phyloP scores from a whole-genome alignment of 2,113 vertebrate genomes.

The Tor tambroides region DNA sequence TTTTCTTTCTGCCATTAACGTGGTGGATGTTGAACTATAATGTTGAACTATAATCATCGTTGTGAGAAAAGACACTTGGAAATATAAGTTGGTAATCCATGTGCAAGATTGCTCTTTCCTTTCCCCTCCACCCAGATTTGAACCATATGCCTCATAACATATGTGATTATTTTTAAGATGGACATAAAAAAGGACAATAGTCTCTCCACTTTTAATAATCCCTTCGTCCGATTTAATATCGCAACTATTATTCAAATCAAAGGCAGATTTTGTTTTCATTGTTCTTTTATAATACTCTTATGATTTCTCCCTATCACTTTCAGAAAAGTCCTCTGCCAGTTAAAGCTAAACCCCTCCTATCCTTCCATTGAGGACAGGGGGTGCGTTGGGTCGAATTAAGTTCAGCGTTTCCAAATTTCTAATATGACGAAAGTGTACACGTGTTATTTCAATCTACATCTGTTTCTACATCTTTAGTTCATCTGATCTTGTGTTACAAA shows the following conservation, averaged over 20 bases:
- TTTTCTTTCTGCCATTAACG: conserved; percentile 34
- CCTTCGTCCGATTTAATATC: conserved; percentile 53
- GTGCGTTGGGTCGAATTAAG: not conserved
- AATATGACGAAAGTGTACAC: conserved; percentile 5
- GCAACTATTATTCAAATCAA: conserved; percentile 60
- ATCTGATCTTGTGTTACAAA: not conserved
- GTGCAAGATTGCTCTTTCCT: conserved; percentile 53
- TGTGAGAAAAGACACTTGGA: conserved; percentile 50
- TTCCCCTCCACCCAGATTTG: conserved; percentile 33
- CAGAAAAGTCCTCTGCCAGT: conserved; percentile 48
- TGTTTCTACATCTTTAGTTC: conserved; percentile 1
- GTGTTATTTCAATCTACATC: not conserved
- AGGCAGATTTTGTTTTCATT: conserved; percentile 59
- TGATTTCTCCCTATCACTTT: conserved; percentile 52
- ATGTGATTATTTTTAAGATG: conserved; percentile 48
- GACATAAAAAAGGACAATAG: conserved; percentile 46
- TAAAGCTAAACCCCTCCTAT: conserved; percentile 43
- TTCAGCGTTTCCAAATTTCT: not conserved
- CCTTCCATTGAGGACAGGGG: not conserved
- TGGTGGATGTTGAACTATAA: conserved; percentile 10
- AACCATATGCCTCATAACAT: conserved; percentile 60
- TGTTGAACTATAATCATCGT: conserved; percentile 1
- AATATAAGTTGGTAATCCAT: conserved; percentile 54
- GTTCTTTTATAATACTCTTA: conserved; percentile 59
- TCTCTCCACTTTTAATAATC: conserved; percentile 53